phyloP scores from a whole-genome alignment of 2,113 vertebrate species.

The Rhinolophus ferrumequinum region DNA sequence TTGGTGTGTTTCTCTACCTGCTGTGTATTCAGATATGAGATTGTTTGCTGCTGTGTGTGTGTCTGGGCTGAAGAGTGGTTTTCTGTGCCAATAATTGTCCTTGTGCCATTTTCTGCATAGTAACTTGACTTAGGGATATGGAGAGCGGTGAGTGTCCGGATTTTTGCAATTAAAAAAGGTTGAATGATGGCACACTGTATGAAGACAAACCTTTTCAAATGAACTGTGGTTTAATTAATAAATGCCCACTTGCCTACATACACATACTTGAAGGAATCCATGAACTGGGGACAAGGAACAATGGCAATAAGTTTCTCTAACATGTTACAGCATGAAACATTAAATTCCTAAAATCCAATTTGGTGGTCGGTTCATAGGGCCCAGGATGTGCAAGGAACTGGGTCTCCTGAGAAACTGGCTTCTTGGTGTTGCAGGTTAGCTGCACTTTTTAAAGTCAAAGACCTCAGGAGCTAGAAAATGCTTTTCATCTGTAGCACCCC shows the following conservation, averaged over 20 bases:
- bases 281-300: neutral
- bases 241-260: neutral
- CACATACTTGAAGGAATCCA: neutral
- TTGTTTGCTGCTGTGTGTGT: neutral
- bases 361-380: neutral
- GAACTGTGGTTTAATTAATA: neutral
- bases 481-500: neutral
- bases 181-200: neutral
- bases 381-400: neutral
- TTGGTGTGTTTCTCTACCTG: neutral
- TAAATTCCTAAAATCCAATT: neutral
- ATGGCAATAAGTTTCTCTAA: neutral
- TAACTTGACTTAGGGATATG: neutral
- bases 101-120: neutral
- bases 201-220: neutral
- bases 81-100: neutral
- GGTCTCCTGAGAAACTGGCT: neutral
- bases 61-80: neutral
- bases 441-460: neutral
- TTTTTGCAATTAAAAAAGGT: neutral
- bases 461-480: conserved; percentile 16
- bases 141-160: neutral
- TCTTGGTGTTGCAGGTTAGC: neutral
- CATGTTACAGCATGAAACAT: neutral
- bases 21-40: neutral